A percentile compares a stretch with the other conserved stretches of the same genome.
phyloP scores from a whole-genome alignment of 1,140 invertebrate genomes.

The Drosophila ercepeae region DNA sequence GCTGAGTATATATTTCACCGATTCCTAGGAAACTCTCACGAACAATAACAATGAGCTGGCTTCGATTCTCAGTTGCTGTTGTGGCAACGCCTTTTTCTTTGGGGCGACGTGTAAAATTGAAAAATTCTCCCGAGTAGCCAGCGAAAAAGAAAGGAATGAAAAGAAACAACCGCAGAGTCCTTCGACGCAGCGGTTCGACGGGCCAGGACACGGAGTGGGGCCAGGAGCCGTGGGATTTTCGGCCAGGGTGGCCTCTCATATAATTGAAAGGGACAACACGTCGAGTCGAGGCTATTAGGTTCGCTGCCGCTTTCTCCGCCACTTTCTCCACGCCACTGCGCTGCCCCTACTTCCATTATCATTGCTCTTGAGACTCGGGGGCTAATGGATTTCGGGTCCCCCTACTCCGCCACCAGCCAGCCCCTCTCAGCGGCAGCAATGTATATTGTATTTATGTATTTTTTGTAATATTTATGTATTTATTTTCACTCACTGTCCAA shows the following conservation, averaged over 20 bases:
- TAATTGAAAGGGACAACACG: constrained; percentile 82
- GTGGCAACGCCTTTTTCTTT: constrained; percentile 50
- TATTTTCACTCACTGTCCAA: constrained; percentile 70
- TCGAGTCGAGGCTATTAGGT: constrained; percentile 78
- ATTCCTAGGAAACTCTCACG: constrained; percentile 19
- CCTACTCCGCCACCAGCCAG: constrained; percentile 7
- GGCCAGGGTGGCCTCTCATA: constrained; percentile 38
- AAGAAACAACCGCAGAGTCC: constrained; percentile 46
- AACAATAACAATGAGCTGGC: constrained; percentile 70
- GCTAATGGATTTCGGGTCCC: constrained; percentile 69
- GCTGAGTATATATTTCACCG: constrained; percentile 7
- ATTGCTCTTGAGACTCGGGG: constrained; percentile 73
- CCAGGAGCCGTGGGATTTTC: constrained; percentile 8
- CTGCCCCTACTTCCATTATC: constrained; percentile 39
- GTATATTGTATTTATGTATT: constrained; percentile 31
- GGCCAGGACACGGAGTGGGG: background rate
- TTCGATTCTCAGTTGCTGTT: constrained; percentile 40
- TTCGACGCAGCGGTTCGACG: constrained; percentile 5
- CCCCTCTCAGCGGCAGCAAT: constrained; percentile 9
- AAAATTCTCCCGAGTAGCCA: constrained; percentile 69
- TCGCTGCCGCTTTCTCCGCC: constrained; percentile 36
- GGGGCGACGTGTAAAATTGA: constrained; percentile 76
- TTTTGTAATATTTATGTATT: constrained; percentile 66
- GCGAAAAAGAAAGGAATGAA: constrained; percentile 20
- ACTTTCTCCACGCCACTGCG: constrained; percentile 13